Base-by-base conservation (phyloP, 1,140 invertebrate species). In the Zelostemma sp. region DNA sequence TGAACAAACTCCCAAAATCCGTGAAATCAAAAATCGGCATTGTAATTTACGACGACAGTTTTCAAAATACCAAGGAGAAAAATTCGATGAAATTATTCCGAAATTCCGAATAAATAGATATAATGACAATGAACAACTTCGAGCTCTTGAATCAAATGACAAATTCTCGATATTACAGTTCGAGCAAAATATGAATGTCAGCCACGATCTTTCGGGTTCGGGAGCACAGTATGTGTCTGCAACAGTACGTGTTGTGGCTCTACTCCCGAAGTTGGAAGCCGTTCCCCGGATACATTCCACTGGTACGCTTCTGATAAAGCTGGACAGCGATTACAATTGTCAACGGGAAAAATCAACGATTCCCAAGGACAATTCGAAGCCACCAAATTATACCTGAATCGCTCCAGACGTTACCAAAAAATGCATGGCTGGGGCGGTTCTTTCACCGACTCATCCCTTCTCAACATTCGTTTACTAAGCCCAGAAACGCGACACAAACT, bases 341-440 rank as follows among this genome's bases (percentile, higher is more conserved):
- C 68, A 14, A 57, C 50, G 43, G 77, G 77, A 6, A 65, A 55
- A 17, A 81, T 86, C 46, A 35, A 25, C 14, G 17, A 17, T 1
- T 55, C 2, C 1, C 31, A 9, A 47, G 1, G 2, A n/a, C 33
- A n/a, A 35, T 6, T 8, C 6, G 1, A 16, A 9, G 6, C 0
- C 11, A 18, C 12, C 0, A 8, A 47, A 3, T n/a, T 75, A 4
- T 1, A 6, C 12, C 8, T 78, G 1, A 14, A 70, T 48, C 38
- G 33, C 1, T 17, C 18, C 18, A 8, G 43, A 4, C 63, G 4
- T 0, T 88, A 85, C 65, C 91, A 93, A 72, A 87, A 58, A 15
- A 88, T 92, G 14, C 57, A 89, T 50, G 95, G 95, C 0, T 96
- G 95, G 79, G 95, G 95, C 0, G 94, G 92, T n/a, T 92, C 95